These are phyloP conservation scores for Drosophila littoralis DNA, from an alignment of 1,140 invertebrate species.

Conservation along the genomic window DNA sequence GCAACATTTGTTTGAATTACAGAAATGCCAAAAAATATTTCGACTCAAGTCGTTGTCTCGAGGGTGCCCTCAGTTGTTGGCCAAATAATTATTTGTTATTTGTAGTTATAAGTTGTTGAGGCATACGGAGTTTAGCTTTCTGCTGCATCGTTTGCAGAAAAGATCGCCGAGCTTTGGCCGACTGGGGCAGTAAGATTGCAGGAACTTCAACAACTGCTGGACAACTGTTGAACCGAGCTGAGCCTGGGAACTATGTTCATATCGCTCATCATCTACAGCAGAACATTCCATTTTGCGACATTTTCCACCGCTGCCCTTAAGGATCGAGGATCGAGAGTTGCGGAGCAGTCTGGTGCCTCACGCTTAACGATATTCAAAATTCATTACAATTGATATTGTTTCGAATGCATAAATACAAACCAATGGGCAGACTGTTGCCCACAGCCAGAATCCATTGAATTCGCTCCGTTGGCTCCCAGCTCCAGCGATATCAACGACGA, in stretches of 20 bases:
- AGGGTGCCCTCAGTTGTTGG: constrained; percentile 49
- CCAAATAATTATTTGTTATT: constrained; percentile 79
- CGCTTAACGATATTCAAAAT: constrained; percentile 84
- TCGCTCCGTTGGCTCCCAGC: constrained; percentile 28
- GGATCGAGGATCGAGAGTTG: constrained; percentile 19
- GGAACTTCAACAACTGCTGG: constrained; percentile 12
- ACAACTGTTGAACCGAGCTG: constrained; percentile 35
- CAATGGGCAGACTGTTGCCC: constrained; percentile 60
- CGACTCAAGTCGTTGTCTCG: constrained; percentile 21
- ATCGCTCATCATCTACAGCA: constrained; percentile 76
- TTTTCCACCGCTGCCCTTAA: constrained; percentile 40
- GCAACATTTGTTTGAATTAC: constrained; percentile 61
- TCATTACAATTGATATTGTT: constrained; percentile 84
- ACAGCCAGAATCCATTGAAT: constrained; percentile 24
- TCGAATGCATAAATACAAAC: constrained; percentile 84
- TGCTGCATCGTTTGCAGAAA: constrained; percentile 14
- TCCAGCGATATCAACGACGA: constrained; percentile 56
- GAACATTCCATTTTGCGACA: constrained; percentile 78
- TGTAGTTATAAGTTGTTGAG: constrained; percentile 19
- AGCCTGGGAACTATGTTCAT: constrained; percentile 82
- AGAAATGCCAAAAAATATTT: constrained; percentile 48
- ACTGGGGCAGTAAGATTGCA: background rate
- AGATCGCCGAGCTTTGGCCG: constrained; percentile 22
- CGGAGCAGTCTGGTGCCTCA: constrained; percentile 44
- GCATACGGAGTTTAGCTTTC: constrained; percentile 32